Percentiles rank a stretch among this genome's conserved stretches.
Conservation (phyloP, 2,113 vertebrate species). For the Gadus chalcogrammus region DNA sequence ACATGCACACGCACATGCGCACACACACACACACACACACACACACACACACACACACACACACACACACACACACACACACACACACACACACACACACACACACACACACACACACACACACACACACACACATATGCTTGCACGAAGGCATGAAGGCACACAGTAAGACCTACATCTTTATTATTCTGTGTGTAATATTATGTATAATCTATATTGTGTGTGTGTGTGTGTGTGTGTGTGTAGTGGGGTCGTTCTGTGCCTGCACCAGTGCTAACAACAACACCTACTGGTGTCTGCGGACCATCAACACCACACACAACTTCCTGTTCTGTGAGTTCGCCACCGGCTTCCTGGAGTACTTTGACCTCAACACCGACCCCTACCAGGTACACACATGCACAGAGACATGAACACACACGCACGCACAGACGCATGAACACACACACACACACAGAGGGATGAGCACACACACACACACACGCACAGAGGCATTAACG, state of each 20-base stretch:
- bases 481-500: no score
- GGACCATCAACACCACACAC: constrained; percentile 95
- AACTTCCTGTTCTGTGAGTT: constrained; percentile 98
- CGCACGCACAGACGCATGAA: neutral
- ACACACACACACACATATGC: neutral
- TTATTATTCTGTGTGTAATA: neutral
- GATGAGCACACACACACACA: no score
- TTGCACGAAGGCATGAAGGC: neutral
- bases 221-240: no score
- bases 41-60: constrained; percentile 1
- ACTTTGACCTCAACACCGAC: constrained; percentile 92
- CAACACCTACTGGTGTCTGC: constrained; percentile 96
- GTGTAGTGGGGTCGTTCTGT: constrained; percentile 89
- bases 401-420: neutral
- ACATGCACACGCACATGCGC: neutral
- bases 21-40: constrained; percentile 4
- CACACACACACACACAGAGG: neutral
- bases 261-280: constrained; percentile 98
- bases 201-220: neutral
- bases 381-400: constrained; percentile 86
- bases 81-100: constrained; percentile 1
- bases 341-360: constrained; percentile 93
- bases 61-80: neutral
- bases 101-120: neutral
- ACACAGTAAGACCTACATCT: neutral